Evolutionary conservation across 2,888 invertebrate species (phyloP), one percentile per base, ranked within the genome.

Genomic region (Nebria brevicollis): DNA sequence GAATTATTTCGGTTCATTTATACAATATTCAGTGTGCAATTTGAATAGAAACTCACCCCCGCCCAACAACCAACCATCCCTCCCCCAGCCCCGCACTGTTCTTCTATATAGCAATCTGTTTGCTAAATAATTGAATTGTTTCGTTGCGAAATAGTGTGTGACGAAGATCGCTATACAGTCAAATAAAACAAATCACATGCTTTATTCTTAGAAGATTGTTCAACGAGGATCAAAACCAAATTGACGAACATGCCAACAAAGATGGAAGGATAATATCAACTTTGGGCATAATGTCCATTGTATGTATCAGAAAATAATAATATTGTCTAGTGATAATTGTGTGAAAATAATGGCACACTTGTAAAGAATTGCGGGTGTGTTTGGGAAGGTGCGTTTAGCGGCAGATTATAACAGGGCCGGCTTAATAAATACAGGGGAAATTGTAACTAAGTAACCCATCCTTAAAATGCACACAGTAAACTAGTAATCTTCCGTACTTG

Each of bases 1-100:
- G 88, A 89, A 89, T 89, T 89, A 89, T 89, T 89, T 89, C 87
- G 85, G 87, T 87, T 88, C 89, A 89, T 89, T 89, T 89, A 89
- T 89, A 88, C 87, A 89, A 89, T 89, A 89, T 89, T 89, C 87
- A 89, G 87, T 87, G 87, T 88, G 89, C 89, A 89, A 89, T 89
- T 89, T 89, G 89, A 89, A 89, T 89, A 89, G 89, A 89, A 82
- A 89, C 86, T 87, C 87, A 87, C 87, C 87, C 87, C 74, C 73
- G 73, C 78, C 74, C 78, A 7, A 7, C 15, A n/a, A 6, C 26
- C 68, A 7, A 2, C 4, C 54, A 54, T 8, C 54, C 54, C 54
- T 11, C 54, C 54, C 7, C 54, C 54, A 20, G 0, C 54, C 6
- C 54, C 54, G 7, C 68, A n/a, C 68, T 73, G 43, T 41, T 73